Base-by-base conservation (phyloP, 2,113 vertebrate genomes). In the Equus quagga region DNA sequence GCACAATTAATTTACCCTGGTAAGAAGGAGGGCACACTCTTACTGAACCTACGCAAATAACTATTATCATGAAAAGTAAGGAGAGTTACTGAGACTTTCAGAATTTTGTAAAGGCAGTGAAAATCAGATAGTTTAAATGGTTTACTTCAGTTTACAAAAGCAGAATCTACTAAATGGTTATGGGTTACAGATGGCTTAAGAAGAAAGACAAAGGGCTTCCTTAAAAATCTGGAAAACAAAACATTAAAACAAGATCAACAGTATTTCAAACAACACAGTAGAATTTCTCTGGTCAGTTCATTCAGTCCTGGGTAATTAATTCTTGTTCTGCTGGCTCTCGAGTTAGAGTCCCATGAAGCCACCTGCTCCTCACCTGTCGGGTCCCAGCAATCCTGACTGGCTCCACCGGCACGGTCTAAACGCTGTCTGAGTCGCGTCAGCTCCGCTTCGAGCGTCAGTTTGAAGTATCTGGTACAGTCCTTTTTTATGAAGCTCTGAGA, bases 131-230 rank as follows among this genome's bases (percentile, higher is more conserved):
- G 54, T 96, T 93, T 82, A 31, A 83, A n/a, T 81, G 64, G 28
- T 88, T 89, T 80, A 28, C 36, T 93, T 95, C 58, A 46, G 24
- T 79, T 75, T 75, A 93, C 44, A 79, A 94, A 84, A 96, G 73
- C 49, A 60, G 33, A 70, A 65, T 67, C n/a, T 21, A 46, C 28
- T 46, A 11, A 58, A 54, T 69, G 80, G 83, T 79, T 88, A 88
- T 75, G 72, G 44, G n/a, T 84, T 49, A 36, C 51, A 89, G 93
- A 58, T 78, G 83, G 78, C 56, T 96, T 65, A 36, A 91, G 56
- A 75, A 95, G 91, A 84, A 82, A 95, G 65, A 80, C 28, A 76
- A 94, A 88, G 28, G 9, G 4, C 33, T 87, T 78, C 23, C 79
- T 96, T 56, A 62, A 28, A 82, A 72, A 93, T 87, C 44, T 83